Evolutionary conservation across 2,113 vertebrate species (phyloP), one percentile per base, ranked within the genome.

Genomic region (Mystacornis crossleyi): DNA sequence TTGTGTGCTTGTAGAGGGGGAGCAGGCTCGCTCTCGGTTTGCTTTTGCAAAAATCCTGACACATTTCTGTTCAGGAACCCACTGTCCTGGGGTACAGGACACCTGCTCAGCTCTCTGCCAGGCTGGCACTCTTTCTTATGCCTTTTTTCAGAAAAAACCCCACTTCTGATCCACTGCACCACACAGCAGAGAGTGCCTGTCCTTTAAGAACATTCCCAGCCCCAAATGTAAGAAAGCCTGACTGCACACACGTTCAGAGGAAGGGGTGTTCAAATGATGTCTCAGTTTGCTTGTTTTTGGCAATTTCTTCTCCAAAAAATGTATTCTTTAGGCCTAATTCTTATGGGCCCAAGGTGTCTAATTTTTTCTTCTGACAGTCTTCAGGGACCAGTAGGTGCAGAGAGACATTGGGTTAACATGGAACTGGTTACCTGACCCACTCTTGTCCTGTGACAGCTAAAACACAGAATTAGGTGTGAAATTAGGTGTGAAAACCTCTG

Each of bases 1-100:
- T 47, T 0, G 0, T 33, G 79, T 1, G 1, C 70, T 83, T 0
- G 0, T 29, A 20, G 13, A 55, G 34, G 53, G 58, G 38, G 42
- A 74, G 51, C 57, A 65, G 42, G 31, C 60, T 66, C 1, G 2
- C 26, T 86, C 36, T 82, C 66, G 31, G n/a, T 31, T 33, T 60
- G n/a, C 11, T 79, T 67, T 45, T 64, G 58, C 14, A 36, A 31
- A 72, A 18, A 51, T 55, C 21, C 33, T 54, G 38, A 25, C 6
- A 23, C 2, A 3, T 60, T 14, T 45, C 14, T 29, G 4, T 18
- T 74, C 51, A 51, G 71, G 33, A 88, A 47, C 18, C 14, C n/a
- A 4, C 18, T 47, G 54, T 29, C 24, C 43, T 71, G 66, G 24
- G 58, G 43, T 18, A 53, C 64, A 61, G 58, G 31, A 43, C 25